phyloP scores from a whole-genome alignment of 2,113 vertebrate species.

The Octodon degus region DNA sequence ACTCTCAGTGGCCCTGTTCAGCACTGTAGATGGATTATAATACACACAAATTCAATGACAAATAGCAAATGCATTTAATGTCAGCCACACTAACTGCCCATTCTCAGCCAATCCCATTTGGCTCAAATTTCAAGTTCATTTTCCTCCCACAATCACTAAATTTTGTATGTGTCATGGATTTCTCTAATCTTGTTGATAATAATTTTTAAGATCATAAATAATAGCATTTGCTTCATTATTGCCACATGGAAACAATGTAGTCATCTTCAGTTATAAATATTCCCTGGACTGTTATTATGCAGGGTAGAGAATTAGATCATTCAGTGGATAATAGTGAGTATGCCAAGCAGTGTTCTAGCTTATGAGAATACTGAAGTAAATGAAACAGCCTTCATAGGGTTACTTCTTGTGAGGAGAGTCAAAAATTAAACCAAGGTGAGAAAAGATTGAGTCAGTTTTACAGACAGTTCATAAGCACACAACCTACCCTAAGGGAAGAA shows the following conservation, averaged over 20 bases:
- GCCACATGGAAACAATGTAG: not conserved
- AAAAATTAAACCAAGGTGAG: not conserved
- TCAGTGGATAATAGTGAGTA: not conserved
- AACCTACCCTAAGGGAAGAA: not conserved
- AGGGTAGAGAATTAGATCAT: not conserved
- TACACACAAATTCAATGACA: not conserved
- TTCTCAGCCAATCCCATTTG: not conserved
- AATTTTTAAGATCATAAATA: constrained; percentile 21
- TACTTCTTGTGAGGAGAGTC: not conserved
- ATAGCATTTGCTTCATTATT: not conserved
- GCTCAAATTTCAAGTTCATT: constrained; percentile 27
- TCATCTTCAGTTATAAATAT: constrained; percentile 7
- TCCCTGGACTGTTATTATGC: not conserved
- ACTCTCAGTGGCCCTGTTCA: constrained; percentile 1
- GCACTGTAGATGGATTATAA: constrained; percentile 45
- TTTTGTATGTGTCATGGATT: not conserved
- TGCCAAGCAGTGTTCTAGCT: not conserved
- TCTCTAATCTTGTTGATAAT: not conserved
- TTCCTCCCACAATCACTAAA: not conserved
- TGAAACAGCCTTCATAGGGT: not conserved
- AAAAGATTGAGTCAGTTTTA: not conserved
- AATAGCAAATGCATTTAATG: not conserved
- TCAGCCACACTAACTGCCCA: constrained; percentile 15
- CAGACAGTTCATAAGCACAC: not conserved
- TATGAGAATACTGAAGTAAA: not conserved